These are phyloP conservation scores for Malurus leucopterus DNA, from an alignment of 2,797 vertebrate species.

Conservation along the genomic window DNA sequence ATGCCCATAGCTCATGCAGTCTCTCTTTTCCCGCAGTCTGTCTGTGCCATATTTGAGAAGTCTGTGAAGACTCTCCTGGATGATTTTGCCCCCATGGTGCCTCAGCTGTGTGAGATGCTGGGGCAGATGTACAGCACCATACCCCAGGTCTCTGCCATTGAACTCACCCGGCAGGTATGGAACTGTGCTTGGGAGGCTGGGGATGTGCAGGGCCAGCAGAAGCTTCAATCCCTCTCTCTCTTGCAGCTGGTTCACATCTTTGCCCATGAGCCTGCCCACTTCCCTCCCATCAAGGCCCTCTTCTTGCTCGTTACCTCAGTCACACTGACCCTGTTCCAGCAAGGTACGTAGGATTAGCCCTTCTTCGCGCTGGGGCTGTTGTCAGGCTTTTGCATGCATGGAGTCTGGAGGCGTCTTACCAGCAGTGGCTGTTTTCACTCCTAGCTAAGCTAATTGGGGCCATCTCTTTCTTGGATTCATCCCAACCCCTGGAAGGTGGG, in stretches of 20 bases:
- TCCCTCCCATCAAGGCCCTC: conserved; percentile 95
- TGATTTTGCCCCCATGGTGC: conserved; percentile 97
- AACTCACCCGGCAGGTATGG: conserved; percentile 93
- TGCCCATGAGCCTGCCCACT: conserved; percentile 93
- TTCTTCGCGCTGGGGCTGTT: neutral
- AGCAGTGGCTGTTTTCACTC: conserved; percentile 53
- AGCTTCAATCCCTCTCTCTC: conserved; percentile 37
- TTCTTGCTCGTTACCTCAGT: conserved; percentile 97
- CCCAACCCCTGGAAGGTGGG: conserved; percentile 52
- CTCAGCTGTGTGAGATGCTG: conserved; percentile 97
- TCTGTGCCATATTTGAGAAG: conserved; percentile 98
- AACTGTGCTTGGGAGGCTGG: neutral
- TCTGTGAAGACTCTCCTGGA: conserved; percentile 97
- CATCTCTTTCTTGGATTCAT: conserved; percentile 49
- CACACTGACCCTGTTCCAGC: conserved; percentile 96
- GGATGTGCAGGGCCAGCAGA: neutral
- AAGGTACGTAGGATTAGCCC: conserved; percentile 81
- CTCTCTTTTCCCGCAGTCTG: conserved; percentile 76
- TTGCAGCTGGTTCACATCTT: conserved; percentile 97
- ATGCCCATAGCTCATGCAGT: neutral
- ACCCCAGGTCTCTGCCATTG: conserved; percentile 94
- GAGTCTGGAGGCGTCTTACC: conserved; percentile 45
- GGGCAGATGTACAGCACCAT: conserved; percentile 99
- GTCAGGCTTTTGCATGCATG: conserved; percentile 52
- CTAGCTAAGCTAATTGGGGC: conserved; percentile 52